phyloP scores from a whole-genome alignment of 2,888 invertebrate genomes.

The Deilephila porcellus region DNA sequence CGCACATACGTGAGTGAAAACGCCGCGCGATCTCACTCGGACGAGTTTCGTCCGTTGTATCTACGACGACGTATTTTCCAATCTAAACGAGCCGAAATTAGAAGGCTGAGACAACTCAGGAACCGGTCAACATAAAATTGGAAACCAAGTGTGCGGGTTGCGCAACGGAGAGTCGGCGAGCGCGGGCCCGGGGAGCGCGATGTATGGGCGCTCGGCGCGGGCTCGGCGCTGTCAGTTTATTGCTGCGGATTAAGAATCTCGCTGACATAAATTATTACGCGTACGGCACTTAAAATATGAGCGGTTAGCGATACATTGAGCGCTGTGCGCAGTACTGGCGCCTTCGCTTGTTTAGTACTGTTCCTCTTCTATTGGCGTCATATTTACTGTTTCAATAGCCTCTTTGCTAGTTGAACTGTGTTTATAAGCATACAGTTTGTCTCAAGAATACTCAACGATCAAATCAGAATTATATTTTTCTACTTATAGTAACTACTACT shows the following conservation, averaged over 20 bases:
- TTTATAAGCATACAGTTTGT: not conserved
- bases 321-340: conserved; percentile 33
- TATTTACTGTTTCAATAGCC: conserved; percentile 4
- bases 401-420: not conserved
- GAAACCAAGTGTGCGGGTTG: conserved; percentile 83
- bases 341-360: conserved; percentile 2
- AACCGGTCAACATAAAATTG: conserved; percentile 85
- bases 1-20: conserved; percentile 52
- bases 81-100: conserved; percentile 84
- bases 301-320: conserved; percentile 54
- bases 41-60: conserved; percentile 54
- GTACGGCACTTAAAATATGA: conserved; percentile 60
- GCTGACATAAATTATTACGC: conserved; percentile 75
- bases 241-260: conserved; percentile 75
- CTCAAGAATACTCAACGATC: not conserved
- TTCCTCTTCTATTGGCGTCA: not conserved
- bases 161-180: conserved; percentile 79
- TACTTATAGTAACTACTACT: not conserved
- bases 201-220: conserved; percentile 57
- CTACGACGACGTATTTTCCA: conserved; percentile 76
- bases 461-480: not conserved
- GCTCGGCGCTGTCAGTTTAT: conserved; percentile 48
- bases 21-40: conserved; percentile 32
- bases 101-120: conserved; percentile 81
- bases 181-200: conserved; percentile 70